A percentile compares a stretch with the other conserved stretches of the same genome.
Conservation (phyloP, 2,113 vertebrate genomes). For the Lampris incognitus region DNA sequence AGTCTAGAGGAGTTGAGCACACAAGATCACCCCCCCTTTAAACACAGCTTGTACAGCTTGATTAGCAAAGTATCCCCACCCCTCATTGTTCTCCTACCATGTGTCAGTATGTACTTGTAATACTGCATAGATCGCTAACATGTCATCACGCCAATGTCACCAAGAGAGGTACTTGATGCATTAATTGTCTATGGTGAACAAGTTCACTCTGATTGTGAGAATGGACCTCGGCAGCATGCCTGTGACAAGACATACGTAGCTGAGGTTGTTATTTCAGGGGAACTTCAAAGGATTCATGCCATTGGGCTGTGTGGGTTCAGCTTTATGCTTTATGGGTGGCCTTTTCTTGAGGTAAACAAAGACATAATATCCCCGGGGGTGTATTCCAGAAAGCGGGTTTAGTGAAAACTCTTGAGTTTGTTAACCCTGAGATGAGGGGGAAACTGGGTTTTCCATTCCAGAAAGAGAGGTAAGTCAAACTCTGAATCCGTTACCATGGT, state of each 20-base stretch:
- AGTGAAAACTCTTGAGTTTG: too few species aligned
- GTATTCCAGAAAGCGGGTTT: too few species aligned
- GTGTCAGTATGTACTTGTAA: not conserved
- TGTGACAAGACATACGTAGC: not conserved
- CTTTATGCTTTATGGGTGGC: not conserved
- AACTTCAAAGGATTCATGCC: conserved; percentile 1
- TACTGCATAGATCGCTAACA: not conserved
- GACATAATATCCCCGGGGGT: not conserved
- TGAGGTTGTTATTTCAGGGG: not conserved
- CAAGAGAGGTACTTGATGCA: not conserved
- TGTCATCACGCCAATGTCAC: not conserved
- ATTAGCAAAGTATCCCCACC: too few species aligned
- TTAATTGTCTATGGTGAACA: not conserved
- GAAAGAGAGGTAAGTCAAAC: too few species aligned
- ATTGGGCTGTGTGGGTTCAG: conserved; percentile 18
- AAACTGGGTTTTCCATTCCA: too few species aligned
- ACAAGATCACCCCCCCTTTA: conserved; percentile 8
- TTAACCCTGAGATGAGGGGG: too few species aligned
- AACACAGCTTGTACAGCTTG: not conserved
- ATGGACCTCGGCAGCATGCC: not conserved
- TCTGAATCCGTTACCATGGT: too few species aligned
- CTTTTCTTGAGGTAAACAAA: conserved; percentile 49
- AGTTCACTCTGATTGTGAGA: not conserved
- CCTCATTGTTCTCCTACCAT: too few species aligned
- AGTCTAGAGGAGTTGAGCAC: conserved; percentile 7